Percentiles rank a stretch among this genome's conserved stretches.
Evolutionary conservation across 2,113 vertebrate species (phyloP).

Genomic region (human): GRCh38 chr3:162239501-162240000

Average conservation of each 20-base stretch:
- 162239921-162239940: background rate
- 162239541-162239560: constrained; percentile 32
- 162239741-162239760: constrained; percentile 64
- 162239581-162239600: constrained; percentile 43
- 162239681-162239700: constrained; percentile 43
- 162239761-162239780: constrained; percentile 62
- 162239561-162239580: constrained; percentile 60
- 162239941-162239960: background rate
- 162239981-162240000: background rate
- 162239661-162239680: constrained; percentile 59
- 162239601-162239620: constrained; percentile 55
- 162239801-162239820: constrained; percentile 23
- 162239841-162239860: background rate
- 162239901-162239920: background rate
- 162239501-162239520: constrained; percentile 44
- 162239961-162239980: background rate
- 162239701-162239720: constrained; percentile 33
- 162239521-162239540: constrained; percentile 2
- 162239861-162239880: background rate
- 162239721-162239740: constrained; percentile 62
- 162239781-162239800: constrained; percentile 38
- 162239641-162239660: constrained; percentile 56
- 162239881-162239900: no score
- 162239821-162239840: constrained; percentile 48
- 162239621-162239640: constrained; percentile 43